Conservation (phyloP, 2,113 vertebrate genomes). For the Poeciliopsis turrubarensis region DNA sequence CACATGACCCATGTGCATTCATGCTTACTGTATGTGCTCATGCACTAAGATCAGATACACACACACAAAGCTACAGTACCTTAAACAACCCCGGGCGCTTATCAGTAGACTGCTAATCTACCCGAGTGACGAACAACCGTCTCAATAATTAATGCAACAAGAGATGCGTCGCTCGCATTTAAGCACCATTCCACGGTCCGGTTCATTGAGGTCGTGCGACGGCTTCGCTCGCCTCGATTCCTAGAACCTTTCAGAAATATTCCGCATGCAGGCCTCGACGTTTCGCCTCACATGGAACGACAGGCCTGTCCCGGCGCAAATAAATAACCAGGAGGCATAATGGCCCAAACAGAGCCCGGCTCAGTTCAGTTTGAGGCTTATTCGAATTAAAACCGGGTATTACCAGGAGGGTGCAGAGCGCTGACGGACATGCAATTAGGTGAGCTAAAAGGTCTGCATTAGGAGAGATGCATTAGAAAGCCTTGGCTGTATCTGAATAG, state of each 20-base stretch:
- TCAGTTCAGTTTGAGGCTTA: slow-evolving; percentile 45
- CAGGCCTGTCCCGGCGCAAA: slow-evolving; percentile 13
- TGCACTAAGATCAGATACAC: slow-evolving; percentile 20
- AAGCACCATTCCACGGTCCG: slow-evolving; percentile 75
- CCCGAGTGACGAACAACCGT: slow-evolving; percentile 75
- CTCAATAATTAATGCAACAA: slow-evolving; percentile 84
- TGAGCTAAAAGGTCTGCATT: slow-evolving; percentile 66
- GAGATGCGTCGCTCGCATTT: slow-evolving; percentile 79
- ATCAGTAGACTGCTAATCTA: slow-evolving; percentile 77
- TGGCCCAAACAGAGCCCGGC: slow-evolving; percentile 33
- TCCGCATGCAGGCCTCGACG: slow-evolving; percentile 3
- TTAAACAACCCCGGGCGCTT: slow-evolving; percentile 76
- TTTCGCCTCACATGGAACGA: slow-evolving; percentile 18
- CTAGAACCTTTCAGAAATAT: slow-evolving; percentile 40
- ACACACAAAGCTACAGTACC: slow-evolving; percentile 61
- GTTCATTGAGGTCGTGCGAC: slow-evolving; percentile 62
- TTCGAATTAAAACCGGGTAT: slow-evolving; percentile 50
- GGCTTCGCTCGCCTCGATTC: slow-evolving; percentile 36
- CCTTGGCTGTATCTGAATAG: slow-evolving; percentile 59
- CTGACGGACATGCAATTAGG: slow-evolving; percentile 58
- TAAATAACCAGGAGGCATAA: slow-evolving; percentile 27
- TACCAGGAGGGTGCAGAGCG: slow-evolving; percentile 44
- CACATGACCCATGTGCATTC: slow-evolving; percentile 57
- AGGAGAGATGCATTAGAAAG: slow-evolving; percentile 53
- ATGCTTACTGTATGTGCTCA: slow-evolving; percentile 49